Evolutionary conservation across 2,888 invertebrate species (phyloP).

Genomic region (Drosophila heteroneura): DNA sequence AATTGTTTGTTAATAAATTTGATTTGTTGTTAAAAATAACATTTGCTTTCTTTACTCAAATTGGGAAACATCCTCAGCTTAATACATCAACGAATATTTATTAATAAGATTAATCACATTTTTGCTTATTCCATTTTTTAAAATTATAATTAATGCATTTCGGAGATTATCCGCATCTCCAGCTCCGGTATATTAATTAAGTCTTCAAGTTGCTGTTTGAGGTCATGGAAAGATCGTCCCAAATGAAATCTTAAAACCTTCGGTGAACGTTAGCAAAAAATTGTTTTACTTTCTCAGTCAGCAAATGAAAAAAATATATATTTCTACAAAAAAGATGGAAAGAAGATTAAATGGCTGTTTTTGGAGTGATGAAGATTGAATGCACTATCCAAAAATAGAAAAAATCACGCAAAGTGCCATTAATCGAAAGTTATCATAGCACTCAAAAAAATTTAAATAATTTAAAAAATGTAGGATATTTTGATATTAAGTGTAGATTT

Average conservation of each 20-base stretch:
- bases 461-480: accelerated
- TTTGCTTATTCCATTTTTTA: slow-evolving; percentile 7
- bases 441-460: background rate
- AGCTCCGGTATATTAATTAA: slow-evolving; percentile 33
- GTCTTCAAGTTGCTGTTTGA: slow-evolving; percentile 39
- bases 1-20: slow-evolving; percentile 57
- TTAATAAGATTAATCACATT: slow-evolving; percentile 29
- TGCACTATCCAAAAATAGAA: slow-evolving; percentile 10
- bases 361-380: background rate
- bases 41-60: slow-evolving; percentile 9
- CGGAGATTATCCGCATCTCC: slow-evolving; percentile 23
- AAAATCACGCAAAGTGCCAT: background rate
- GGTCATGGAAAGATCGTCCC: slow-evolving; percentile 47
- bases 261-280: slow-evolving; percentile 36
- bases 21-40: slow-evolving; percentile 42
- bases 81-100: slow-evolving; percentile 11
- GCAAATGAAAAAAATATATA: background rate
- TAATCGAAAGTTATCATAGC: background rate
- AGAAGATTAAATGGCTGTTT: background rate
- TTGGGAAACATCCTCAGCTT: background rate
- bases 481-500: no score
- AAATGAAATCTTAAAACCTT: slow-evolving; percentile 1
- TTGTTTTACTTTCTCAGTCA: slow-evolving; percentile 14
- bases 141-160: slow-evolving; percentile 42
- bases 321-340: background rate